phyloP scores from a whole-genome alignment of 2,113 vertebrate genomes.

The Gallinago paraguaiae region DNA sequence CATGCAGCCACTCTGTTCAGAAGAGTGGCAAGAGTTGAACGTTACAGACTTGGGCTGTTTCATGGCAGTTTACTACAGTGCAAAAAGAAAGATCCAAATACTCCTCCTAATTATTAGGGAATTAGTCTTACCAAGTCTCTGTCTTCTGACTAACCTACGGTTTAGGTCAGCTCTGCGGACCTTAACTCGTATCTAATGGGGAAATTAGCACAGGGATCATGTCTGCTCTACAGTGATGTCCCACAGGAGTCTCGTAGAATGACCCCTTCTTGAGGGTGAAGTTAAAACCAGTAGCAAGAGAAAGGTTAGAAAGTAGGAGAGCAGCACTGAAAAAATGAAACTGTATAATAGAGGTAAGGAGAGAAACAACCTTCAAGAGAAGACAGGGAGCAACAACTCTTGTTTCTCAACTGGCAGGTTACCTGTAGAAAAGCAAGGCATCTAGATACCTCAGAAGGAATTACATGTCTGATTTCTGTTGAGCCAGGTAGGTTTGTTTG shows the following conservation, averaged over 20 bases:
- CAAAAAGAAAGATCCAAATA: not conserved
- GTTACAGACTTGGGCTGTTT: not conserved
- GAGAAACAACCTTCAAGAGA: not conserved
- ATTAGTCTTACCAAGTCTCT: not conserved
- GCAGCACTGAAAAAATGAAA: not conserved
- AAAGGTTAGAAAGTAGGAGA: not conserved
- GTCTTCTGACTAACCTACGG: not conserved
- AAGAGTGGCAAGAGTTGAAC: not conserved
- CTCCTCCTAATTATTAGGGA: too few species aligned
- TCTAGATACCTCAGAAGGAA: not conserved
- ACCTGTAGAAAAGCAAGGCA: not conserved
- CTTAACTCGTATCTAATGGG: not conserved
- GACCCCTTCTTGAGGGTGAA: not conserved
- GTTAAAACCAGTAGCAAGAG: not conserved
- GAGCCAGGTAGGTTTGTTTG: not conserved
- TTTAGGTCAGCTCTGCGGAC: not conserved
- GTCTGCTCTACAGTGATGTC: not conserved
- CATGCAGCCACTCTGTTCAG: not conserved
- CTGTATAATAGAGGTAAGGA: fast-evolving
- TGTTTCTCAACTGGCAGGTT: not conserved
- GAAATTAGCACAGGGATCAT: not conserved
- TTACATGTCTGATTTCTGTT: not conserved
- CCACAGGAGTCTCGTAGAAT: not conserved
- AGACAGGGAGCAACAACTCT: not conserved
- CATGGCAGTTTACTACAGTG: not conserved